Conservation (phyloP, 2,113 vertebrate genomes). For the Zeus faber region DNA sequence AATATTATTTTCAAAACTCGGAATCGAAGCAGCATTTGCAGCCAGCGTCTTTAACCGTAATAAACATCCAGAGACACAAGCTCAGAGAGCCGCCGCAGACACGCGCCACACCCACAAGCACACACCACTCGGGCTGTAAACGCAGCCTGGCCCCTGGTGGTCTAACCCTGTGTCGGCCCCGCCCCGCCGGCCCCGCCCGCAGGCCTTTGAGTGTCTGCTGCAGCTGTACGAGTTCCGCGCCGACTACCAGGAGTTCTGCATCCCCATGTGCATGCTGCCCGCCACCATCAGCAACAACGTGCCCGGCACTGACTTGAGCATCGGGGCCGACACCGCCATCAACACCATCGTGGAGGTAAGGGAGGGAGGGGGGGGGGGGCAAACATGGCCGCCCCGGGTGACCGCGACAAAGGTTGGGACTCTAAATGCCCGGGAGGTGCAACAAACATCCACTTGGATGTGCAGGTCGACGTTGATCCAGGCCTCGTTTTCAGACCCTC, state of each 20-base stretch:
- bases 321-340: constrained; percentile 87
- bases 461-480: not conserved
- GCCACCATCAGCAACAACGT: constrained; percentile 94
- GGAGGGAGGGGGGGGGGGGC: not conserved
- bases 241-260: constrained; percentile 80
- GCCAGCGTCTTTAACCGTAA: too few species aligned
- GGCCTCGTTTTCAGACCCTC: too few species aligned
- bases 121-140: not conserved
- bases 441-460: not conserved
- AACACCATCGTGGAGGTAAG: constrained; percentile 91
- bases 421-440: too few species aligned
- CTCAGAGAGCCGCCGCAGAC: too few species aligned
- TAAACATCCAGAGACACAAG: too few species aligned
- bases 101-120: too few species aligned
- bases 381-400: too few species aligned
- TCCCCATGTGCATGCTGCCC: constrained; percentile 87
- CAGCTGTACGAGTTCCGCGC: constrained; percentile 77
- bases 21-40: too few species aligned
- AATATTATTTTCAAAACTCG: too few species aligned
- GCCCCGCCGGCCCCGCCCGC: constrained; percentile 66
- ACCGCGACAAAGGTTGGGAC: too few species aligned
- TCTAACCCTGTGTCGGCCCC: constrained; percentile 38
- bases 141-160: constrained; percentile 36
- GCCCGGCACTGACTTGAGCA: constrained; percentile 85
- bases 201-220: constrained; percentile 82